Percentiles rank a stretch among this genome's conserved stretches.
phyloP scores from a whole-genome alignment of 2,888 invertebrate genomes.

The Xylota segnis region DNA sequence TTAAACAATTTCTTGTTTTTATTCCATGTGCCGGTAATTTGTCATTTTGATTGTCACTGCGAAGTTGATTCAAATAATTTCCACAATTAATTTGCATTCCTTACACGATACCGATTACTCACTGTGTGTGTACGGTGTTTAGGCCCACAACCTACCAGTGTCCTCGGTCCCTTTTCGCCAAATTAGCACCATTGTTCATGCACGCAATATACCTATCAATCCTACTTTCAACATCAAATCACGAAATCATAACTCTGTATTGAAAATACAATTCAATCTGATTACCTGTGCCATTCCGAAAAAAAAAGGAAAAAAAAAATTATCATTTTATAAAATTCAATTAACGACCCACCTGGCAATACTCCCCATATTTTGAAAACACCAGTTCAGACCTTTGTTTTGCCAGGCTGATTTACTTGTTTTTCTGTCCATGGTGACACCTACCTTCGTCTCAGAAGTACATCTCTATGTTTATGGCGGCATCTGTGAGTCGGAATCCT shows the following conservation, averaged over 20 bases:
- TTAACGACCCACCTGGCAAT: conserved; percentile 46
- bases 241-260: conserved; percentile 28
- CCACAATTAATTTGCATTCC: conserved; percentile 33
- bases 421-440: not conserved
- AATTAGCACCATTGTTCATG: conserved; percentile 38
- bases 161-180: conserved; percentile 39
- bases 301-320: not conserved
- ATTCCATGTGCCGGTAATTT: conserved; percentile 14
- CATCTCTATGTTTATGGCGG: not conserved
- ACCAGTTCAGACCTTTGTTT: not conserved
- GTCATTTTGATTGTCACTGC: conserved; percentile 43
- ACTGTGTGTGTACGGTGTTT: conserved; percentile 27
- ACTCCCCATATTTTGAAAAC: not conserved
- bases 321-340: conserved; percentile 33
- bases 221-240: conserved; percentile 23
- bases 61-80: conserved; percentile 39
- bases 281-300: not conserved
- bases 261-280: conserved; percentile 26
- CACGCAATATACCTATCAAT: conserved; percentile 56
- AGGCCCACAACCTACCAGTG: not conserved
- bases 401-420: not conserved
- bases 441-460: not conserved
- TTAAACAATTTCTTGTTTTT: conserved; percentile 2
- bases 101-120: conserved; percentile 41
- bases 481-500: not conserved